Evolutionary conservation across 2,888 invertebrate genomes (phyloP).

Genomic region (Drosophila longiperda): DNA sequence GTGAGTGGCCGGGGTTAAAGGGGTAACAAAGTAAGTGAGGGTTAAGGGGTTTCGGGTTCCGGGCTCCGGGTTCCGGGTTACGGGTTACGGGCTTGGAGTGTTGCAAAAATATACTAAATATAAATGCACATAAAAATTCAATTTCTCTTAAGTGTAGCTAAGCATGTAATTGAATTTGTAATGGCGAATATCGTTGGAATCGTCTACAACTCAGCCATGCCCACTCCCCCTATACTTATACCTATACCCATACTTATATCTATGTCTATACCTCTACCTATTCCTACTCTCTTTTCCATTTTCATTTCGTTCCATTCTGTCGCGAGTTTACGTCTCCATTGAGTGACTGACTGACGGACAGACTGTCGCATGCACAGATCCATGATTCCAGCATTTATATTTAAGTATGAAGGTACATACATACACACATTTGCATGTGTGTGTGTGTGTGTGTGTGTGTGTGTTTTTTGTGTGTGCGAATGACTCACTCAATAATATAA

Average conservation of each 20-base stretch:
- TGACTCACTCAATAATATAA: slow-evolving; percentile 5
- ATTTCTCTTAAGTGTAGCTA: slow-evolving; percentile 82
- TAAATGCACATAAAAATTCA: slow-evolving; percentile 80
- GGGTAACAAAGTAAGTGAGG: background rate
- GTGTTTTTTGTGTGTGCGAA: slow-evolving; percentile 38
- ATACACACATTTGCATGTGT: slow-evolving; percentile 7
- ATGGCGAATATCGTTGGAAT: slow-evolving; percentile 78
- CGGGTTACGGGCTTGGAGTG: slow-evolving; percentile 32
- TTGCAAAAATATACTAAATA: slow-evolving; percentile 74
- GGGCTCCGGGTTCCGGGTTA: slow-evolving; percentile 3
- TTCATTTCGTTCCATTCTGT: slow-evolving; percentile 58
- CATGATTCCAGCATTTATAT: slow-evolving; percentile 23
- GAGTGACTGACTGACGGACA: slow-evolving; percentile 53
- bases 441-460: slow-evolving; percentile 35
- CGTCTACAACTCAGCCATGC: slow-evolving; percentile 37
- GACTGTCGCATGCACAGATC: slow-evolving; percentile 63
- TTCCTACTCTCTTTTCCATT: slow-evolving; percentile 12
- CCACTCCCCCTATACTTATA: background rate
- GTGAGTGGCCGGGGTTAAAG: slow-evolving; percentile 7
- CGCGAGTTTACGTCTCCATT: slow-evolving; percentile 73
- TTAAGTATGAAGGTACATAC: background rate
- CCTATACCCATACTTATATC: background rate
- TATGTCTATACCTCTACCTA: background rate
- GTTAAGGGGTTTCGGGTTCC: background rate
- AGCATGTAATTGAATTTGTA: slow-evolving; percentile 84